Evolutionary conservation across 2,888 invertebrate genomes (phyloP), one percentile per base, ranked within the genome.

Genomic region (Acleris emargana): DNA sequence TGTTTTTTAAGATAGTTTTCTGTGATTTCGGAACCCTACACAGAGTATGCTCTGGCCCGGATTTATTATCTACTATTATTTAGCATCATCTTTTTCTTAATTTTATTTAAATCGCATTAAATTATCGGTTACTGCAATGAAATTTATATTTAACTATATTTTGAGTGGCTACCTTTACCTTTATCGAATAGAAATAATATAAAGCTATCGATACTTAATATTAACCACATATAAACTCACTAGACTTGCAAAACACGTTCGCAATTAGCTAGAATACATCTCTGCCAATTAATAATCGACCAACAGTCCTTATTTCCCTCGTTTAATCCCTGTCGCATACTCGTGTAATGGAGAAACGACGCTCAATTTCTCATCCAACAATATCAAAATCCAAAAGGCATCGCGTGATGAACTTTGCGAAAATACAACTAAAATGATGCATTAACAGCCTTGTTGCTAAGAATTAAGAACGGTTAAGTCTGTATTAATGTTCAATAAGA

Each of bases 311-410:
- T 45, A 51, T 63, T 45, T 22, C 32, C 18, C 13, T 9, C 32
- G 42, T 53, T 42, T 43, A 50, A 17, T 28, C 54, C 52, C 45
- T 25, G 16, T 52, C 20, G 32, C 11, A 28, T 20, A 18, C 25
- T 25, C 25, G 6, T 7, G 1, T 5, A 28, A 45, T 58, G 38
- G 38, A 63, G 47, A 43, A 57, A 45, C 52, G 52, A 49, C 38
- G 17, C n/a, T 38, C n/a, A 50, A 64, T 64, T 59, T 59, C 64
- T 64, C 54, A 64, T 54, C 22, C 28, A 43, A 54, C 49, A 59
- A 54, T 54, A 13, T 53, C 38, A 38, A 43, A 49, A 53, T 50
- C 22, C 50, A 55, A 64, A 64, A 64, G 64, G 58, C 53, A 54
- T 58, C 22, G 63, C 58, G 42, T 53, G 42, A 58, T 28, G 49